Conservation (phyloP, 2,113 vertebrate species). For the Microtus montanus region DNA sequence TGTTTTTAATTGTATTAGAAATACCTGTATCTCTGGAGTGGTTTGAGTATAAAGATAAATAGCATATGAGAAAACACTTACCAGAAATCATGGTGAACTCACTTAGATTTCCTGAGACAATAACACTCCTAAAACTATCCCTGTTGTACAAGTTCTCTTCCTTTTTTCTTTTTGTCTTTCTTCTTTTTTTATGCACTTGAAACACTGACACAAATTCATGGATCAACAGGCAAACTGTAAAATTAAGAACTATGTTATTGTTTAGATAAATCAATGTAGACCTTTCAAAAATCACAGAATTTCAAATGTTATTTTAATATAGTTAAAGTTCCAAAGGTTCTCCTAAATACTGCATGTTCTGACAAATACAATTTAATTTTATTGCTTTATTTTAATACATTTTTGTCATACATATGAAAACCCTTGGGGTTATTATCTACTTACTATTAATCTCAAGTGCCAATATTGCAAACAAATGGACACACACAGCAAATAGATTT, state of each 20-base stretch:
- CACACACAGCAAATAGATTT: neutral
- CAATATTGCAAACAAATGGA: neutral
- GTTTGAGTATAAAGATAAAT: conserved; percentile 8
- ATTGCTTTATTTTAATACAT: conserved; percentile 37
- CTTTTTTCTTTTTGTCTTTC: neutral
- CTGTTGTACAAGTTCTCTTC: neutral
- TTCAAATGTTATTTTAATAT: neutral
- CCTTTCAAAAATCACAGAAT: neutral
- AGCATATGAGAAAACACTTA: neutral
- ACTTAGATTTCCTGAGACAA: neutral
- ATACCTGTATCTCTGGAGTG: neutral
- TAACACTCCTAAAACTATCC: neutral
- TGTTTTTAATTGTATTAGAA: neutral
- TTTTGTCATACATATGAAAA: conserved; percentile 31
- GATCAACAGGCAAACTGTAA: neutral
- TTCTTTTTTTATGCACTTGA: neutral
- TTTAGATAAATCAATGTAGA: neutral
- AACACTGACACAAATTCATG: neutral
- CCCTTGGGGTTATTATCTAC: neutral
- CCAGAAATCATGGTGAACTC: neutral
- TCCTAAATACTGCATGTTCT: neutral
- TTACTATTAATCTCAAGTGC: neutral
- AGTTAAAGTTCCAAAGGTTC: neutral
- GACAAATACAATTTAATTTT: conserved; percentile 9
- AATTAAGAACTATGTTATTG: neutral